These are phyloP conservation scores for Lasioglossum calceatum DNA, from an alignment of 2,888 invertebrate genomes.

Conservation along the genomic window DNA sequence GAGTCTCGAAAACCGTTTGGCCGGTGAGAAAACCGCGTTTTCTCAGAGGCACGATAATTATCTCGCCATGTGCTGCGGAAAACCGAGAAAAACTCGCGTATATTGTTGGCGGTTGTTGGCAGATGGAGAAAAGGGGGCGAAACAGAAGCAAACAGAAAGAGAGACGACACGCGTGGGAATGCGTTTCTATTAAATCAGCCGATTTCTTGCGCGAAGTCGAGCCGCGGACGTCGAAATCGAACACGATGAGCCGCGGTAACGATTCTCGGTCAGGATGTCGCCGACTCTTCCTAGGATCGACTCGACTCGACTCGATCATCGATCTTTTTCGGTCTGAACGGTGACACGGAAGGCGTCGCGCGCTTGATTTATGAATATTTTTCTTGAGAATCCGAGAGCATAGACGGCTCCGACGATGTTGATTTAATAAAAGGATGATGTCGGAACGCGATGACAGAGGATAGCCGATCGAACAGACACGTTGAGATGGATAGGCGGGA, in stretches of 20 bases:
- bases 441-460: constrained; percentile 6
- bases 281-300: constrained; percentile 67
- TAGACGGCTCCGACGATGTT: constrained; percentile 9
- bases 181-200: constrained; percentile 81
- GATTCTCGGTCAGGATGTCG: constrained; percentile 78
- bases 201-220: constrained; percentile 75
- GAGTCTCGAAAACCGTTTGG: constrained; percentile 13
- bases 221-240: constrained; percentile 64
- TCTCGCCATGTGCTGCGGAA: not conserved
- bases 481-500: not conserved
- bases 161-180: constrained; percentile 79
- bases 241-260: constrained; percentile 63
- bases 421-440: constrained; percentile 34
- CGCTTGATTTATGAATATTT: constrained; percentile 62
- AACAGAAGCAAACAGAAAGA: constrained; percentile 2
- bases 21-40: constrained; percentile 44
- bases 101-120: not conserved
- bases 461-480: constrained; percentile 7
- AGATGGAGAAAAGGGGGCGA: constrained; percentile 15
- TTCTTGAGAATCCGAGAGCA: constrained; percentile 12
- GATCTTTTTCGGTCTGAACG: constrained; percentile 52
- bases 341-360: constrained; percentile 59
- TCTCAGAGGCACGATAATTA: constrained; percentile 58
- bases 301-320: constrained; percentile 51
- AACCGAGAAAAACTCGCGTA: constrained; percentile 15